phyloP scores from a whole-genome alignment of 2,113 vertebrate genomes.

The Drymodes brunneopygia region DNA sequence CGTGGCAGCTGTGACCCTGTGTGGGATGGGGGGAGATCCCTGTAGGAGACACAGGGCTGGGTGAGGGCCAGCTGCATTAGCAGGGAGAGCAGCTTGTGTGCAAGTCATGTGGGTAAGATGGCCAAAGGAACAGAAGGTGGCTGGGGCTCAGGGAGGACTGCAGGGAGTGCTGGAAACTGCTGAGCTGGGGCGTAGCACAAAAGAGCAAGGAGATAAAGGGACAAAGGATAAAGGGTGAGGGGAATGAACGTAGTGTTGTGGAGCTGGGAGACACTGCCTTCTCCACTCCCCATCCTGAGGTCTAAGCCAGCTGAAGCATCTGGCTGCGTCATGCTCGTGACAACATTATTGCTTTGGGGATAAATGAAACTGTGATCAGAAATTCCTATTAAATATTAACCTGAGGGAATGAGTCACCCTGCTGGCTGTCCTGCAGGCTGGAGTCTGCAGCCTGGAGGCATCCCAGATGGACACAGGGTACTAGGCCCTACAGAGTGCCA shows the following conservation, averaged over 20 bases:
- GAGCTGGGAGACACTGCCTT: neutral
- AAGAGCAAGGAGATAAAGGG: neutral
- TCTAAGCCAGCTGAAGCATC: neutral
- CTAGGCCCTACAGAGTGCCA: fast-evolving
- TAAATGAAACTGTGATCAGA: neutral
- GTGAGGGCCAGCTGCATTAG: neutral
- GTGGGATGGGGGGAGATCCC: neutral
- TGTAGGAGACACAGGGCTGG: neutral
- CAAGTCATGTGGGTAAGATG: too few relatives aligned
- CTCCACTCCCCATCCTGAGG: neutral
- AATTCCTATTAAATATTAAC: neutral
- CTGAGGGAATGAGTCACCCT: neutral
- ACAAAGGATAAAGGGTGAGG: neutral
- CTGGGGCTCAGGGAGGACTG: too few relatives aligned
- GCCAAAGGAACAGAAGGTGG: neutral
- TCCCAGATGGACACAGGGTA: neutral
- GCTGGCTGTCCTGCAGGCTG: neutral
- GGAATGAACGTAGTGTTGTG: fast-evolving
- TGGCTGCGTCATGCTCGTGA: neutral
- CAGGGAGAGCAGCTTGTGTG: neutral
- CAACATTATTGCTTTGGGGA: neutral
- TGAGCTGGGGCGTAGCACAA: fast-evolving
- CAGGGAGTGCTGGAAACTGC: neutral
- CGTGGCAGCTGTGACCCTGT: fast-evolving
- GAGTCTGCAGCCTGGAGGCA: neutral